Evolutionary conservation across 2,797 vertebrate genomes (phyloP).

Genomic region (Halcyon smyrnensis): DNA sequence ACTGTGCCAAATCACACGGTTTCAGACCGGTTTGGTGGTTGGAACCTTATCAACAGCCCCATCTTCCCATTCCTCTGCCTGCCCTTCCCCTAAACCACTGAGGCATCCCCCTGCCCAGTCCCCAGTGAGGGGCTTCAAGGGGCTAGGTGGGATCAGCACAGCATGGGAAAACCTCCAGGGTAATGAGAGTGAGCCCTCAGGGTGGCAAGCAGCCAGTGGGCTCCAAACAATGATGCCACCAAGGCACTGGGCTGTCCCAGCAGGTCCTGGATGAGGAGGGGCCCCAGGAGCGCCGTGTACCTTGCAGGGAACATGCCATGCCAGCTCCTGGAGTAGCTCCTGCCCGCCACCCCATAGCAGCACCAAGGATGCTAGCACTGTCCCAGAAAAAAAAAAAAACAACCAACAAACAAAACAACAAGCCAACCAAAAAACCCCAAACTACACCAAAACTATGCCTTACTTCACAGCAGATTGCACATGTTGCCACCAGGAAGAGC

Average conservation of each 20-base stretch:
- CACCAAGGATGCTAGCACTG: background rate
- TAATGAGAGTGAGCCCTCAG: background rate
- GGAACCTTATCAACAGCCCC: conserved; percentile 4
- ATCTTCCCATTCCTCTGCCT: background rate
- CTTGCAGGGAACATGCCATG: conserved; percentile 46
- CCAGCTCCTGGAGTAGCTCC: background rate
- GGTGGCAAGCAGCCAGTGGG: background rate
- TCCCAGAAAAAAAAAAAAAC: rapidly evolving
- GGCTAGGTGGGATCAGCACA: background rate
- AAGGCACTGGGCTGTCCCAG: background rate
- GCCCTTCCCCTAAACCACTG: background rate
- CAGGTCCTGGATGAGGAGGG: background rate
- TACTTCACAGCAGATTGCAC: background rate
- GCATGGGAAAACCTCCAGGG: background rate
- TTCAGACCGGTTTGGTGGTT: conserved; percentile 27
- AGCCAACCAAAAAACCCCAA: background rate
- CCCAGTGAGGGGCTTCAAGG: background rate
- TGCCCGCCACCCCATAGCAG: rapidly evolving
- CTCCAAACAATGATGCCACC: background rate
- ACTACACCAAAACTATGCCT: background rate
- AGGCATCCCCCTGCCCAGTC: rapidly evolving
- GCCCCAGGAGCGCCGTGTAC: background rate
- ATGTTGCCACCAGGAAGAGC: background rate
- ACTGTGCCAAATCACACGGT: conserved; percentile 37
- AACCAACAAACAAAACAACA: background rate